A percentile compares a stretch with the other conserved stretches of the same genome.
Evolutionary conservation across 2,888 invertebrate species (phyloP).

Genomic region (Drosophila mimica): DNA sequence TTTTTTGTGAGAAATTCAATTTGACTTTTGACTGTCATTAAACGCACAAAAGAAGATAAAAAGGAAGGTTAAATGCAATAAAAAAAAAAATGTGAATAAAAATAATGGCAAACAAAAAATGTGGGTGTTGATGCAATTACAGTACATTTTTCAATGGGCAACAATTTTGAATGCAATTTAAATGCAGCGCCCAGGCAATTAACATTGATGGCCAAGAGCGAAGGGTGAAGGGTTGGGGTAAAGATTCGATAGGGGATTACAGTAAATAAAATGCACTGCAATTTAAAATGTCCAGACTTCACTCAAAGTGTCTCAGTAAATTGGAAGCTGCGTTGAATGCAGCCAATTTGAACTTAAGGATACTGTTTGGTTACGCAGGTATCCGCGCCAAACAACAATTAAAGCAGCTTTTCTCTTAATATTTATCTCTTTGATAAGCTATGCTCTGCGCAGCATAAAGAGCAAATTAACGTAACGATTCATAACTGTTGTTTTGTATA

Average conservation of each 20-base stretch:
- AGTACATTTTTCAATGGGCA: conserved; percentile 46
- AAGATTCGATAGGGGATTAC: neutral
- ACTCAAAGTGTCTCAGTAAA: conserved; percentile 58
- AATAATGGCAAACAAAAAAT: conserved; percentile 16
- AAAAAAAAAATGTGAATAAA: conserved; percentile 3
- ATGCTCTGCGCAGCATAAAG: too few relatives aligned
- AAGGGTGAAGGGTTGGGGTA: neutral
- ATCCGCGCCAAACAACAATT: too few relatives aligned
- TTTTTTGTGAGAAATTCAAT: conserved; percentile 61
- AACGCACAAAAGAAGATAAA: conserved; percentile 35
- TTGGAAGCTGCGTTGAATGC: conserved; percentile 24
- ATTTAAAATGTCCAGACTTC: conserved; percentile 60
- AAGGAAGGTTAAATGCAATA: neutral
- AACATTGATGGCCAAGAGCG: conserved; percentile 56
- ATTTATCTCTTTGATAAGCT: too few relatives aligned
- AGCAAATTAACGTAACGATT: too few relatives aligned
- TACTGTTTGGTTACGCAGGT: too few relatives aligned
- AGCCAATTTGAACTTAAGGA: conserved; percentile 7
- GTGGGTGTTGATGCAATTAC: conserved; percentile 62
- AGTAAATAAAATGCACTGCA: conserved; percentile 47
- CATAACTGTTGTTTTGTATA: too few relatives aligned
- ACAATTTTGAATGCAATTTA: conserved; percentile 60
- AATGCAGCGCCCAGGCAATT: conserved; percentile 56
- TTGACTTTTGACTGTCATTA: conserved; percentile 58
- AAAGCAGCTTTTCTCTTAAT: too few relatives aligned